Percentiles rank a stretch among this genome's conserved stretches.
These are phyloP conservation scores for Hipparchia semele DNA, from an alignment of 2,888 invertebrate genomes.

Conservation along the genomic window DNA sequence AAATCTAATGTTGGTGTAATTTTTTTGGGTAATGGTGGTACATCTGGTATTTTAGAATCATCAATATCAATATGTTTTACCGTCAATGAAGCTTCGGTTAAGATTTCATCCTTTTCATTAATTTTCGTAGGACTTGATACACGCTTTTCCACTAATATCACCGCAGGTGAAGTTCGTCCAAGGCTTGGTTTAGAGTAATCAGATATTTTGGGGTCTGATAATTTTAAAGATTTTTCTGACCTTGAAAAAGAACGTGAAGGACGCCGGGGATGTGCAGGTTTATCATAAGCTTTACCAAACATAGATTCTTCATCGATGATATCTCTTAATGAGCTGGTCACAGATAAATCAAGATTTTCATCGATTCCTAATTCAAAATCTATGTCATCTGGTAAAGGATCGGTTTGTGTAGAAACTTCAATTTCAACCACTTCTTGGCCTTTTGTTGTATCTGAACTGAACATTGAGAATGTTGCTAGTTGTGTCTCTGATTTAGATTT, in stretches of 20 bases:
- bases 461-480: constrained; percentile 45
- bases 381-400: constrained; percentile 91
- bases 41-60: constrained; percentile 70
- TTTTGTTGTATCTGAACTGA: constrained; percentile 47
- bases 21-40: constrained; percentile 73
- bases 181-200: constrained; percentile 80
- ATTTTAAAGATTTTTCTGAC: constrained; percentile 81
- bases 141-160: constrained; percentile 83
- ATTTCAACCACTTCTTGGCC: constrained; percentile 82
- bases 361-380: constrained; percentile 84
- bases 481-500: constrained; percentile 42
- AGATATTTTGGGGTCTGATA: constrained; percentile 81
- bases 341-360: constrained; percentile 72
- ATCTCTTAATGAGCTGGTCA: constrained; percentile 74
- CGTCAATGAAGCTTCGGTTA: constrained; percentile 86
- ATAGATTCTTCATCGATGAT: constrained; percentile 81
- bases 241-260: constrained; percentile 80
- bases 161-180: constrained; percentile 84
- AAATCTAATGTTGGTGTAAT: constrained; percentile 47
- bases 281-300: constrained; percentile 72
- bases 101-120: constrained; percentile 83
- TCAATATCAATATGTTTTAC: constrained; percentile 86
- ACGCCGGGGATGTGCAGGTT: constrained; percentile 72
- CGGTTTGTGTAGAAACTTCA: constrained; percentile 92
- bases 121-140: constrained; percentile 84